Conservation (phyloP, 2,797 vertebrate genomes). For the Scyliorhinus canicula region DNA sequence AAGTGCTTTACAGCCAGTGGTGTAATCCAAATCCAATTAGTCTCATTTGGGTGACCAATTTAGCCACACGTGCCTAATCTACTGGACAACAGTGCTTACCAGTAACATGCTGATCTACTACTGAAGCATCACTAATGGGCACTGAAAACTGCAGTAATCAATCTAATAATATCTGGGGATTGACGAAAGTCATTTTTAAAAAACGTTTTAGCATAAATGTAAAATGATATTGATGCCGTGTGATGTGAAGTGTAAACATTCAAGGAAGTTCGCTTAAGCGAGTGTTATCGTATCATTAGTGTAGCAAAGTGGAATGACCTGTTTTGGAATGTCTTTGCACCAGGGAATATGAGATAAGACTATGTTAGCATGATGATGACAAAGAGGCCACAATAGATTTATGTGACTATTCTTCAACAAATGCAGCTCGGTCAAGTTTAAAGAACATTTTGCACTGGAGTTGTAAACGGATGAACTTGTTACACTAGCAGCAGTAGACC, state of each 20-base stretch:
- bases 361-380: background rate
- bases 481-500: background rate
- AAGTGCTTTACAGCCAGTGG: background rate
- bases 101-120: background rate
- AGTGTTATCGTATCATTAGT: background rate
- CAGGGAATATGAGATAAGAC: background rate
- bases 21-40: background rate
- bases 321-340: background rate
- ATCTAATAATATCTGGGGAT: too few relatives aligned
- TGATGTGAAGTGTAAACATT: background rate
- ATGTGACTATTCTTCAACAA: background rate
- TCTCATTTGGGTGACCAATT: background rate
- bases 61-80: background rate
- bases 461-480: background rate
- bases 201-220: too few relatives aligned
- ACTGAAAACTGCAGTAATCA: constrained; percentile 1
- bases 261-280: background rate
- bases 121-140: background rate
- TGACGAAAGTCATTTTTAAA: too few relatives aligned
- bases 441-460: background rate
- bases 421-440: background rate
- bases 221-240: too few relatives aligned
- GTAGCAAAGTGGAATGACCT: background rate
- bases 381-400: background rate
- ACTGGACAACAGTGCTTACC: background rate